Evolutionary conservation across 2,113 vertebrate genomes (phyloP).

Genomic region (Muntiacus reevesi): DNA sequence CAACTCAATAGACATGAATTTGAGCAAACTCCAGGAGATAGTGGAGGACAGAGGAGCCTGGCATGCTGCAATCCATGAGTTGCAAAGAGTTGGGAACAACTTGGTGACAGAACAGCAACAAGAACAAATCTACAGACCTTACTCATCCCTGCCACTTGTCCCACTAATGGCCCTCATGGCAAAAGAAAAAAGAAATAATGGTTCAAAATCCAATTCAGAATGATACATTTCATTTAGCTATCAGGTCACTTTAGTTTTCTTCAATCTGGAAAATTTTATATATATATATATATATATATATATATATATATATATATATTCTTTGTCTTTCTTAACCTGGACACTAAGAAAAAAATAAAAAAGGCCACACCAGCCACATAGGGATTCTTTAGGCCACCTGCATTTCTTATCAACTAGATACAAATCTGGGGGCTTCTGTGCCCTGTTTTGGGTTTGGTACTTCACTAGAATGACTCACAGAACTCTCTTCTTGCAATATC

Average conservation of each 20-base stretch:
- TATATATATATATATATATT: neutral
- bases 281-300: neutral
- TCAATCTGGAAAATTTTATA: neutral
- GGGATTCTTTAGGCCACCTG: neutral
- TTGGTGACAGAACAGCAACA: neutral
- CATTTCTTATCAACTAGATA: neutral
- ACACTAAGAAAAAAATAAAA: neutral
- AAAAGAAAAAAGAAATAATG: neutral
- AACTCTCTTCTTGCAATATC: neutral
- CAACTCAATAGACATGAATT: neutral
- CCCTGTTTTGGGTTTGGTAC: neutral
- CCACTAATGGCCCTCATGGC: neutral
- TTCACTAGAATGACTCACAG: neutral
- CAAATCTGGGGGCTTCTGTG: neutral
- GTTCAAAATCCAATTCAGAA: neutral
- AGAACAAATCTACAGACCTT: neutral
- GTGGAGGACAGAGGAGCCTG: neutral
- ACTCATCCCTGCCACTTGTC: neutral
- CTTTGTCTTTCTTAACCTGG: neutral
- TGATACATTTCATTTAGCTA: neutral
- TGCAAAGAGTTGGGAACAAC: neutral
- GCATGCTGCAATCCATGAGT: neutral
- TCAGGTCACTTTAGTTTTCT: neutral
- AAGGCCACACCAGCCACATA: neutral
- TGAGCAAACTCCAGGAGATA: neutral